These are phyloP conservation scores for Cotesia chilonis DNA, from an alignment of 1,140 invertebrate species.

Conservation along the genomic window DNA sequence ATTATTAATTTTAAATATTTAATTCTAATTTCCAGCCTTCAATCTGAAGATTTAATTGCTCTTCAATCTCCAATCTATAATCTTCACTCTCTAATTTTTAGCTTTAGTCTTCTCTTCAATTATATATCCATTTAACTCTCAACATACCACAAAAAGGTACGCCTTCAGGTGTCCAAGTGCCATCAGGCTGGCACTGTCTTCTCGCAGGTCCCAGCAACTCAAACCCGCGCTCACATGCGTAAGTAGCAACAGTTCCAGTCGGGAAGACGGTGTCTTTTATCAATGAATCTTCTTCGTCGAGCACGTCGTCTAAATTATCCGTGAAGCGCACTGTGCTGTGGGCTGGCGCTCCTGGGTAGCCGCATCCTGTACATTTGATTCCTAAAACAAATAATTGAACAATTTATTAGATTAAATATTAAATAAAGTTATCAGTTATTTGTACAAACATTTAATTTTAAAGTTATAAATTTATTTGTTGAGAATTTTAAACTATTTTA, in stretches of 20 bases:
- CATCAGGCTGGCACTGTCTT: slow-evolving; percentile 78
- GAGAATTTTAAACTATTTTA: no score
- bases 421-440: slow-evolving; percentile 1
- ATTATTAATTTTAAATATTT: slow-evolving; percentile 9
- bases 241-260: slow-evolving; percentile 81
- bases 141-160: slow-evolving; percentile 94
- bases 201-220: slow-evolving; percentile 87
- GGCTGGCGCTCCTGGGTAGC: slow-evolving; percentile 92
- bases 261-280: slow-evolving; percentile 69
- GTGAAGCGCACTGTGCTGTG: slow-evolving; percentile 85
- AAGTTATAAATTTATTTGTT: no score
- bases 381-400: slow-evolving; percentile 43
- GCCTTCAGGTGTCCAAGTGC: slow-evolving; percentile 88
- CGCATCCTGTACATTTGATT: slow-evolving; percentile 67
- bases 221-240: slow-evolving; percentile 89
- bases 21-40: not conserved
- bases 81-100: not conserved
- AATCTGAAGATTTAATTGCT: no score
- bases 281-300: slow-evolving; percentile 61
- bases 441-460: no score
- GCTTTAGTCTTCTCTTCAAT: no score
- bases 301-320: slow-evolving; percentile 51
- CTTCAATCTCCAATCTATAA: not conserved
- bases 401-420: not conserved
- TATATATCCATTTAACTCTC: not conserved